A percentile compares a stretch with the other conserved stretches of the same genome.
Conservation (phyloP, 2,113 vertebrate genomes). For the Caloenas nicobarica region DNA sequence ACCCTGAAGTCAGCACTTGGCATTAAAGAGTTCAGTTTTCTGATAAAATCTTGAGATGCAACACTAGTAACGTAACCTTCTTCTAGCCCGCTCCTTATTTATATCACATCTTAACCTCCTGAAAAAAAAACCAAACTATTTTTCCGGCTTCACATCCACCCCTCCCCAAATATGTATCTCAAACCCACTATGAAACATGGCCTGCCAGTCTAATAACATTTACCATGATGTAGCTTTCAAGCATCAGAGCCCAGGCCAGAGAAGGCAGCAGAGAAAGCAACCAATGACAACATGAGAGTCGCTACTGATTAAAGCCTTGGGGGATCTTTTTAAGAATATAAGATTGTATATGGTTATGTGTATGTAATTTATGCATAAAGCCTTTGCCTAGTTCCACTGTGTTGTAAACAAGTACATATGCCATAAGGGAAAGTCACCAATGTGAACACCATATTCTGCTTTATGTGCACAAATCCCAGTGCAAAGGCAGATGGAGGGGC, state of each 20-base stretch:
- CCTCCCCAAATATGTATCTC: fast-evolving
- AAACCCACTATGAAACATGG: background rate
- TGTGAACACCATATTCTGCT: background rate
- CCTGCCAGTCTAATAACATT: background rate
- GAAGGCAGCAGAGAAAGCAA: background rate
- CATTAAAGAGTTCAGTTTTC: background rate
- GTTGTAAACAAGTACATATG: background rate
- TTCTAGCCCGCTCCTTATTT: background rate
- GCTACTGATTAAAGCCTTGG: background rate
- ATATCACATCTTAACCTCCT: background rate
- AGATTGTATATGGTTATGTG: background rate
- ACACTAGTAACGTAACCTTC: background rate
- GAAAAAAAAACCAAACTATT: background rate
- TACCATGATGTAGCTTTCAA: background rate
- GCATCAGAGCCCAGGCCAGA: background rate
- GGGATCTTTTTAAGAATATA: background rate
- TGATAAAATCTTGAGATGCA: background rate
- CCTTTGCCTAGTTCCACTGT: background rate
- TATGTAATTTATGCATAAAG: background rate
- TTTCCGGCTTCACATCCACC: background rate
- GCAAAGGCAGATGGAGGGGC: slow-evolving; percentile 73
- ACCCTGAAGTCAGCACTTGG: background rate
- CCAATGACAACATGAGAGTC: background rate
- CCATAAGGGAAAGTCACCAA: background rate
- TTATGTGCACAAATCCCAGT: slow-evolving; percentile 28